phyloP scores from a whole-genome alignment of 1,140 invertebrate genomes.

The Drosophila jambulina region DNA sequence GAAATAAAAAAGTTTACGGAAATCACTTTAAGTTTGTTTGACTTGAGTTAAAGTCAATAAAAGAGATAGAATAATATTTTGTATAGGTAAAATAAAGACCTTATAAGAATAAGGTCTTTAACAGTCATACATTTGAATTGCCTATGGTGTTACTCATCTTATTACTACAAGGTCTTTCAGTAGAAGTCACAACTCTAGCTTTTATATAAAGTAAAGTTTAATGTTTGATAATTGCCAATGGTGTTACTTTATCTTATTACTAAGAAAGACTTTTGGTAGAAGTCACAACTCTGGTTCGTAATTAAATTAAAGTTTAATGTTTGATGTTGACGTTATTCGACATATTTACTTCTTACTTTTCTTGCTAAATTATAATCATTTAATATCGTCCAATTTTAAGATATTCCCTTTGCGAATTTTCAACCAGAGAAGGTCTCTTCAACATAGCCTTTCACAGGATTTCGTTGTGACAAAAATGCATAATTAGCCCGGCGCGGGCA shows the following conservation, averaged over 20 bases:
- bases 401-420: constrained; percentile 12
- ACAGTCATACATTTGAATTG: too few species aligned
- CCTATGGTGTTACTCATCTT: too few species aligned
- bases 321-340: background rate
- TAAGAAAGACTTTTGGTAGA: background rate
- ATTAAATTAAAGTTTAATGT: background rate
- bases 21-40: background rate
- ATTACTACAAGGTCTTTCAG: background rate
- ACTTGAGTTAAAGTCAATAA: background rate
- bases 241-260: background rate
- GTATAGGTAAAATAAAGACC: background rate
- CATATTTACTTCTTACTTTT: too few species aligned
- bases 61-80: too few species aligned
- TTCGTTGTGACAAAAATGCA: constrained; percentile 34
- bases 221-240: background rate
- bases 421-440: background rate
- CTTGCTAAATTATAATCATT: background rate
- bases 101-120: too few species aligned
- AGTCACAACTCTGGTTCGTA: background rate
- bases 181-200: background rate
- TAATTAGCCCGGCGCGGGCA: constrained; percentile 35
- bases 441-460: background rate
- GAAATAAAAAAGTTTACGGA: background rate
- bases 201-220: background rate
- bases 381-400: background rate